These are phyloP conservation scores for Pseudotriccus pelzelni DNA, from an alignment of 2,797 vertebrate species.

Conservation along the genomic window DNA sequence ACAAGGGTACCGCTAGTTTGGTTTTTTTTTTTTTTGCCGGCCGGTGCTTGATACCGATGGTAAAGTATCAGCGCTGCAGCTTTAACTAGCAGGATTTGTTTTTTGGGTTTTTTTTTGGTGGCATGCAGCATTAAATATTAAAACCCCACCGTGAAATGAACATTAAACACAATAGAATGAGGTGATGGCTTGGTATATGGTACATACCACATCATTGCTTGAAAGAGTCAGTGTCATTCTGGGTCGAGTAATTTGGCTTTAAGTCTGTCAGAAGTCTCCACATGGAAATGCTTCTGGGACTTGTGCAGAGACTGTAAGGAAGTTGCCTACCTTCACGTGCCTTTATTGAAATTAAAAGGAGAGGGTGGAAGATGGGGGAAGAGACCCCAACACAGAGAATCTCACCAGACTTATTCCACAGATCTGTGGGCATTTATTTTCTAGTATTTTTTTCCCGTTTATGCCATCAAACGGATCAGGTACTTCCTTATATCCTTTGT, in stretches of 20 bases:
- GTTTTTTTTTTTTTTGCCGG: not conserved
- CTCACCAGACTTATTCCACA: not conserved
- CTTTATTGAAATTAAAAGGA: not conserved
- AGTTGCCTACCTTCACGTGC: not conserved
- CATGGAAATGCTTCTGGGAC: not conserved
- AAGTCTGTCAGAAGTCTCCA: not conserved
- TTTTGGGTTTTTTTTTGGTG: not conserved
- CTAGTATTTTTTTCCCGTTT: not conserved
- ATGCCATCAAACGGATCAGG: not conserved
- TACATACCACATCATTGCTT: not conserved
- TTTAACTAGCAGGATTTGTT: not conserved
- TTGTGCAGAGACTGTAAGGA: not conserved
- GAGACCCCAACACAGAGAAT: not conserved
- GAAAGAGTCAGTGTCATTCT: not conserved
- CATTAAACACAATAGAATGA: not conserved
- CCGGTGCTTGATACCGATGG: accelerated
- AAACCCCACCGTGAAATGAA: accelerated
- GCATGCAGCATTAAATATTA: accelerated
- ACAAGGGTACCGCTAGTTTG: not conserved
- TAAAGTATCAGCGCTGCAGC: not conserved
- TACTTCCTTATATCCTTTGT: not conserved
- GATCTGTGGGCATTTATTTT: not conserved
- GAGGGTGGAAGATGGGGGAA: not conserved
- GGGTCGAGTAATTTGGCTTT: not conserved
- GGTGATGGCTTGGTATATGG: not conserved